Percentiles rank a stretch among this genome's conserved stretches.
phyloP scores from a whole-genome alignment of 2,797 vertebrate genomes.

The Acomys russatus region DNA sequence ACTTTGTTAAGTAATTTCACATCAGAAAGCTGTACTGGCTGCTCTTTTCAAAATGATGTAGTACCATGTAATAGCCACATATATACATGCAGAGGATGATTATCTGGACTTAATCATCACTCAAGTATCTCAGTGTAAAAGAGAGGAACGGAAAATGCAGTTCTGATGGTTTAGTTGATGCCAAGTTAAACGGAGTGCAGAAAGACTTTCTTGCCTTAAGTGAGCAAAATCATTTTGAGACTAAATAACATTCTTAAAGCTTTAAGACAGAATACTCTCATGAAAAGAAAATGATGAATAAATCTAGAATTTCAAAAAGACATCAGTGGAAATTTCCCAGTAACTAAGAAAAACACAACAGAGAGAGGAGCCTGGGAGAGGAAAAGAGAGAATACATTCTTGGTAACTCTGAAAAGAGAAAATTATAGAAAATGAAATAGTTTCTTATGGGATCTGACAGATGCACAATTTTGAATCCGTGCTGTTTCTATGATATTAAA shows the following conservation, averaged over 20 bases:
- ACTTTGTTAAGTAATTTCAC: constrained; percentile 60
- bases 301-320: constrained; percentile 56
- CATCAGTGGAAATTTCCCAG: constrained; percentile 16
- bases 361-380: constrained; percentile 20
- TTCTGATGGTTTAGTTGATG: background rate
- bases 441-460: constrained; percentile 78
- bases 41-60: constrained; percentile 55
- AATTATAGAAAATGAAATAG: constrained; percentile 73
- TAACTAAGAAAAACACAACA: constrained; percentile 31
- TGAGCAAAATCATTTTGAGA: constrained; percentile 31
- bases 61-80: constrained; percentile 47
- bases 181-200: background rate
- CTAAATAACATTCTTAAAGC: constrained; percentile 33
- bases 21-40: constrained; percentile 45
- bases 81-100: background rate
- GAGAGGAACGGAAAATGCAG: constrained; percentile 10
- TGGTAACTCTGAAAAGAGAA: constrained; percentile 69
- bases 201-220: constrained; percentile 11
- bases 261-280: constrained; percentile 34
- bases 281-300: constrained; percentile 56
- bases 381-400: constrained; percentile 65
- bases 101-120: constrained; percentile 42
- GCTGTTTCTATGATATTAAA: constrained; percentile 87
- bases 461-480: constrained; percentile 71
- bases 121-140: background rate